Evolutionary conservation across 2,888 invertebrate species (phyloP).

Genomic region (Ceraclea dissimilis): DNA sequence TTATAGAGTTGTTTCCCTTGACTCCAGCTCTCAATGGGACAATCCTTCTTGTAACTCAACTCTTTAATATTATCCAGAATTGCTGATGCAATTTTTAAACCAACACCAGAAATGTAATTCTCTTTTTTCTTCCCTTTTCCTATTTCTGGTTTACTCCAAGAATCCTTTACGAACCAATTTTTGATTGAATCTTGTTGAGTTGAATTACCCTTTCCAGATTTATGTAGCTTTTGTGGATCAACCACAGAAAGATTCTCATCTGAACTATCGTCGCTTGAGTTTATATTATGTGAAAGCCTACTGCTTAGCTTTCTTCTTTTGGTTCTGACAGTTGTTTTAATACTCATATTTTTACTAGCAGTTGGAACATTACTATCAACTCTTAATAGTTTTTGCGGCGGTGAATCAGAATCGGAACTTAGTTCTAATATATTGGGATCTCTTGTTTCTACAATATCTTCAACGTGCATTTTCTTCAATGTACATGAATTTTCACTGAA

Average conservation of each 20-base stretch:
- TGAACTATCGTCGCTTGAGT: slow-evolving; percentile 10
- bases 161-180: slow-evolving; percentile 1
- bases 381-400: slow-evolving; percentile 6
- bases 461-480: slow-evolving; percentile 4
- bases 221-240: too few relatives aligned
- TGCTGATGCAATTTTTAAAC: slow-evolving; percentile 8
- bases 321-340: slow-evolving; percentile 3
- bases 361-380: not conserved
- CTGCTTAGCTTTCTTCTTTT: slow-evolving; percentile 3
- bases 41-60: slow-evolving; percentile 17
- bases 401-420: slow-evolving; percentile 17
- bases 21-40: slow-evolving; percentile 34
- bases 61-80: slow-evolving; percentile 20
- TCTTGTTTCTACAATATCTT: not conserved
- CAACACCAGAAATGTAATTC: slow-evolving; percentile 6
- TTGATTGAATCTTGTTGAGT: not conserved
- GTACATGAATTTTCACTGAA: slow-evolving; percentile 5
- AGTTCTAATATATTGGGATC: slow-evolving; percentile 15
- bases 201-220: not conserved
- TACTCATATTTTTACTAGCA: slow-evolving; percentile 3
- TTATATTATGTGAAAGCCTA: not conserved
- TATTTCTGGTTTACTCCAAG: slow-evolving; percentile 18
- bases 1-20: slow-evolving; percentile 37
- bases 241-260: not conserved
- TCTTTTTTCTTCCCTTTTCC: slow-evolving; percentile 8